Base-by-base conservation (phyloP, 1,140 invertebrate genomes). In the Bombyx mandarina region DNA sequence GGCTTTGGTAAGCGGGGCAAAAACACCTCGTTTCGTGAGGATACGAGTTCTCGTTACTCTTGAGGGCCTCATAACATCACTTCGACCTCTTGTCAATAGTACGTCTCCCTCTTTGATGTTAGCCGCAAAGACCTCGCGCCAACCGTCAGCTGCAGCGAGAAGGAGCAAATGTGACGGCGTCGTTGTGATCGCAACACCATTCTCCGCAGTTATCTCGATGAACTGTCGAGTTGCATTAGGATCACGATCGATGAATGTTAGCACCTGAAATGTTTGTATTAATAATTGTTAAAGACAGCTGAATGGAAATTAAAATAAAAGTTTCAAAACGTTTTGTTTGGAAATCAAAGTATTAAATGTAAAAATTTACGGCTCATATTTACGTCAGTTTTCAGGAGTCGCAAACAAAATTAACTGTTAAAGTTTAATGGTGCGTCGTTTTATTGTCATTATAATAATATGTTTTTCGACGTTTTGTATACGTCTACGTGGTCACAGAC, bases 121-220 rank as follows among this genome's bases (percentile, higher is more conserved):
- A 5, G 82, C 77, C 0, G 82, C 82, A 64, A 86, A 79, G 6
- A 71, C 64, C 56, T 77, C 75, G n/a, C 90, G 86, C 61, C 90
- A 86, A 6, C 74, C 74, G 53, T 83, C 79, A 1, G 79, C 78
- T 83, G 81, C 65, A 64, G 89, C 76, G 88, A 90, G 66, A 54
- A 89, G 75, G 44, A 99, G 84, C 63, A 99, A 87, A 80, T 99
- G 97, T 1, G 93, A 93, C 1, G 95, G 93, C 0, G 97, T 99
- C 7, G 97, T 88, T 1, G 93, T 94, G 8, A 99, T 88, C 7
- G 87, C 84, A 8, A 88, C 88, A 2, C 94, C 94, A 0, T 92
- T 91, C 43, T 91, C 90, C 0, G 96, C 94, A 12, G 88, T 88
- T 8, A 99, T 71, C 51, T 89, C 85, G 3, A 96, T 87, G 77